Evolutionary conservation across 2,888 invertebrate species (phyloP).

Genomic region (Athrips mouffetella): DNA sequence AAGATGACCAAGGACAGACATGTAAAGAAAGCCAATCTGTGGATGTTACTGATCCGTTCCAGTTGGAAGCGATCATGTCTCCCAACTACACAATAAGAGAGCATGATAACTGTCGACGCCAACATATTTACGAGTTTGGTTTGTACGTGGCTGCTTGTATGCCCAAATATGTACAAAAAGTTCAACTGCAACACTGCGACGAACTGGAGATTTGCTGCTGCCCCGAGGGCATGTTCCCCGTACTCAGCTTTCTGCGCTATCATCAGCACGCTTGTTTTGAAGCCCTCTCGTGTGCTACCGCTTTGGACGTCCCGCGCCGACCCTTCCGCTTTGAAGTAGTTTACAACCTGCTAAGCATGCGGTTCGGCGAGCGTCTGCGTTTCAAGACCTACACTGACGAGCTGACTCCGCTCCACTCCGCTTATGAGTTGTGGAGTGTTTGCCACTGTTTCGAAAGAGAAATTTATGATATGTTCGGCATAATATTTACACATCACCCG

Average conservation of each 20-base stretch:
- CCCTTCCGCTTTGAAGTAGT: constrained; percentile 58
- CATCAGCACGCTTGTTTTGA: constrained; percentile 65
- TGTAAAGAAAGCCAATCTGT: constrained; percentile 27
- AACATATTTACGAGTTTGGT: constrained; percentile 62
- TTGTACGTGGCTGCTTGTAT: constrained; percentile 62
- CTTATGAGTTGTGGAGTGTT: constrained; percentile 43
- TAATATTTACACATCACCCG: constrained; percentile 63
- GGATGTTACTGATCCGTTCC: constrained; percentile 31
- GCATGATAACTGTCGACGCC: constrained; percentile 53
- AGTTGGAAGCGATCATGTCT: constrained; percentile 45
- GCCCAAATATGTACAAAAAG: constrained; percentile 64
- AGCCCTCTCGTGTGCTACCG: constrained; percentile 50
- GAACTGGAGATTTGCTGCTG: constrained; percentile 59
- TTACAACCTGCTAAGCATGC: constrained; percentile 52
- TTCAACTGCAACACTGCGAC: constrained; percentile 61
- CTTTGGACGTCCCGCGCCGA: constrained; percentile 62
- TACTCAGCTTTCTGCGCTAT: constrained; percentile 51
- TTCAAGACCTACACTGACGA: constrained; percentile 69
- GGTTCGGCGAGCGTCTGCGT: constrained; percentile 45
- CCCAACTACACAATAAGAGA: constrained; percentile 43
- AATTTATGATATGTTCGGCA: constrained; percentile 65
- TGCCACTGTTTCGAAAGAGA: constrained; percentile 58
- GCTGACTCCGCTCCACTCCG: constrained; percentile 58
- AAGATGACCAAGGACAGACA: too few relatives aligned
- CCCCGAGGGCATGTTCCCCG: constrained; percentile 56